phyloP scores from a whole-genome alignment of 2,113 vertebrate species.

The Vulpes ferrilata region DNA sequence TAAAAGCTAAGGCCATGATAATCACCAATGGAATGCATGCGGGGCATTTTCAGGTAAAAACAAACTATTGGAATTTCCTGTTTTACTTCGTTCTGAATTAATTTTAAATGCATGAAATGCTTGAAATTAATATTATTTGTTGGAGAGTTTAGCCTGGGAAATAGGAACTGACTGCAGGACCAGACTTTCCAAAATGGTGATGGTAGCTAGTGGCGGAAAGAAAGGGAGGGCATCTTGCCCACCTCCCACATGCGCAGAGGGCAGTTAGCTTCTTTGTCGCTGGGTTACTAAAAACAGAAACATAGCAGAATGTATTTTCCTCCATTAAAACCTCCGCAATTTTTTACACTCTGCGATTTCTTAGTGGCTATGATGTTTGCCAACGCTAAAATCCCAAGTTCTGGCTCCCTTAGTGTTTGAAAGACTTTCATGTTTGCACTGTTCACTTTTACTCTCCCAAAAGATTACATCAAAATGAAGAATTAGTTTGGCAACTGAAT shows the following conservation, averaged over 20 bases:
- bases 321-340: conserved; percentile 52
- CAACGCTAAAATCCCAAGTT: conserved; percentile 19
- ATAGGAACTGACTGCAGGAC: not conserved
- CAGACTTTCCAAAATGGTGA: not conserved
- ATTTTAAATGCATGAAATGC: not conserved
- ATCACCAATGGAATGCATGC: not conserved
- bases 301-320: conserved; percentile 17
- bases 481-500: conserved; percentile 32
- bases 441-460: conserved; percentile 65
- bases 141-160: not conserved
- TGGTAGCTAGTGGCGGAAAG: not conserved
- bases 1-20: not conserved
- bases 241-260: not conserved
- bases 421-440: conserved; percentile 67
- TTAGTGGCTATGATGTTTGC: conserved; percentile 40
- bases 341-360: conserved; percentile 54
- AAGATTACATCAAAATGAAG: conserved; percentile 62
- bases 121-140: not conserved
- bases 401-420: conserved; percentile 35
- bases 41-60: not conserved
- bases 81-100: not conserved
- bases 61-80: not conserved
- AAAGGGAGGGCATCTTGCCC: not conserved
- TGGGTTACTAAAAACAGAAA: conserved; percentile 14
- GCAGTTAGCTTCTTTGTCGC: conserved; percentile 25